Conservation (phyloP, 2,888 invertebrate species). For the Panopea generosa region DNA sequence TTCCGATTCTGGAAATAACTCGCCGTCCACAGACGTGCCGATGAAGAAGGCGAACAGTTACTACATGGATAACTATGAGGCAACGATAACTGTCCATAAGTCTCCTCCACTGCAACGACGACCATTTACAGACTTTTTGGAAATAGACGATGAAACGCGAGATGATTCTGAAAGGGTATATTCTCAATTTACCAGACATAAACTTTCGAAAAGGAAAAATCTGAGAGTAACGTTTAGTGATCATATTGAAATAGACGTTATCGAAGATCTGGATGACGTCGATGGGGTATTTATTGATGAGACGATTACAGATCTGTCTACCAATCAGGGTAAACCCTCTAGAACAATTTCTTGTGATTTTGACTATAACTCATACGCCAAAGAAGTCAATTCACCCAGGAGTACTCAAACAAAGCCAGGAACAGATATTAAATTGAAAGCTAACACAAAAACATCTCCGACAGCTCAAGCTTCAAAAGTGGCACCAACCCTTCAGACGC, state of each 20-base stretch:
- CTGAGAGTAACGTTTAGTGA: slow-evolving; percentile 54
- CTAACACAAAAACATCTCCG: too few relatives aligned
- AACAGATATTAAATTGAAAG: too few relatives aligned
- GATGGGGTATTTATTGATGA: slow-evolving; percentile 31
- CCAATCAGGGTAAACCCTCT: slow-evolving; percentile 13
- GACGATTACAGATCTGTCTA: slow-evolving; percentile 27
- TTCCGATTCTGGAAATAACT: not conserved
- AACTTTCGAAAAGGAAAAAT: slow-evolving; percentile 44
- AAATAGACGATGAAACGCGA: slow-evolving; percentile 54
- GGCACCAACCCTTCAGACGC: slow-evolving; percentile 19
- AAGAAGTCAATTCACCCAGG: not conserved
- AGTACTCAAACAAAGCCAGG: too few relatives aligned
- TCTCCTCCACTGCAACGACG: slow-evolving; percentile 50
- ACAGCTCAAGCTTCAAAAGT: too few relatives aligned
- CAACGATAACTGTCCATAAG: slow-evolving; percentile 49
- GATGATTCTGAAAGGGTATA: slow-evolving; percentile 24
- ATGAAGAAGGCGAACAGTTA: slow-evolving; percentile 37
- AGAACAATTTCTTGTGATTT: not conserved
- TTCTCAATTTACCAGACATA: not conserved
- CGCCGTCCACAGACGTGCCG: not conserved
- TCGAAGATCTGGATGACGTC: slow-evolving; percentile 23
- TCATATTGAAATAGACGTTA: slow-evolving; percentile 51
- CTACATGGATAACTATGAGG: slow-evolving; percentile 55
- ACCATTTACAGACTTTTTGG: slow-evolving; percentile 15
- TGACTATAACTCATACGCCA: not conserved